A percentile compares a stretch with the other conserved stretches of the same genome.
phyloP scores from a whole-genome alignment of 2,113 vertebrate species.

The Sinocyclocheilus anshuiensis region DNA sequence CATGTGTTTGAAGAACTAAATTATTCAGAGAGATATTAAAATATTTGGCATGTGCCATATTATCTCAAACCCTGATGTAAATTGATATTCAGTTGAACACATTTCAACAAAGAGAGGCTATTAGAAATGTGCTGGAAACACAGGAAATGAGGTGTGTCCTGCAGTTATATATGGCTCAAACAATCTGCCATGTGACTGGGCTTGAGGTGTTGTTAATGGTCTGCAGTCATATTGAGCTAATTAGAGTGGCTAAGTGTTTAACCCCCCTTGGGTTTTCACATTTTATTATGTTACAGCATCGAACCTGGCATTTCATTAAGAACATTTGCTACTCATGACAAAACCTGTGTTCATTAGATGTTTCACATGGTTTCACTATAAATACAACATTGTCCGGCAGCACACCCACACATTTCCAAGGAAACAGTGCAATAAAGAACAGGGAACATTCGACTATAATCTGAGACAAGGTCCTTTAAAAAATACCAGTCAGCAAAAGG shows the following conservation, averaged over 20 bases:
- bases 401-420: slow-evolving; percentile 10
- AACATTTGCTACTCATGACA: not conserved
- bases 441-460: not conserved
- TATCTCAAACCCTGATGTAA: not conserved
- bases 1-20: not conserved
- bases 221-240: slow-evolving; percentile 27
- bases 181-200: slow-evolving; percentile 4
- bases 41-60: not conserved
- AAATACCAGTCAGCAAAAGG: slow-evolving; percentile 28
- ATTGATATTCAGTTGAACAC: not conserved
- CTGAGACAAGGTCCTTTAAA: slow-evolving; percentile 18
- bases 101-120: not conserved
- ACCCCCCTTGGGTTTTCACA: not conserved
- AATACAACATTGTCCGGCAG: not conserved
- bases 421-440: not conserved
- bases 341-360: not conserved
- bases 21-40: not conserved
- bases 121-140: not conserved
- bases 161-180: not conserved
- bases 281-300: not conserved
- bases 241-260: slow-evolving; percentile 16
- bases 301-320: not conserved
- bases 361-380: slow-evolving; percentile 8
- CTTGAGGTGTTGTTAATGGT: not conserved
- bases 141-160: slow-evolving; percentile 5